Percentiles rank a stretch among this genome's conserved stretches.
phyloP scores from a whole-genome alignment of 64 coral and sea anemone genomes.

The Acropora tenuis region DNA sequence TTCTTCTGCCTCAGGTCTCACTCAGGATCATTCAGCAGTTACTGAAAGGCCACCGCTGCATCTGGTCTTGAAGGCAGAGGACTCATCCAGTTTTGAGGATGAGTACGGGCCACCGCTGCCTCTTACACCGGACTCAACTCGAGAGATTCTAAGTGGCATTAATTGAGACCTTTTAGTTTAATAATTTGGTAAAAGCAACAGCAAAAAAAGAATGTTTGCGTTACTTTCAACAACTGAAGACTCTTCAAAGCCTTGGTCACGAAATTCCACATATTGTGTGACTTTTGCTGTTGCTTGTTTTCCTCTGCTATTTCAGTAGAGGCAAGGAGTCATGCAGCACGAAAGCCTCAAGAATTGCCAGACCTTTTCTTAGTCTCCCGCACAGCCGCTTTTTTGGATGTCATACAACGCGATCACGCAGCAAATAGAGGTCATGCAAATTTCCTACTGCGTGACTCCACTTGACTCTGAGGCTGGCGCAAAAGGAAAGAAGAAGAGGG shows the following conservation, averaged over 20 bases:
- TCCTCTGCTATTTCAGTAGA: no score
- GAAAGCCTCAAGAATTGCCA: no score
- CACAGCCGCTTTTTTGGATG: no score
- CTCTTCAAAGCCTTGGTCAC: neutral
- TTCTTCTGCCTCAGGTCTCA: neutral
- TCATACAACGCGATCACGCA: neutral
- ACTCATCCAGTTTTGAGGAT: slow-evolving; percentile 2
- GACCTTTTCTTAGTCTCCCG: no score
- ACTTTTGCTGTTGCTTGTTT: neutral
- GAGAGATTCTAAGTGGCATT: slow-evolving; percentile 42
- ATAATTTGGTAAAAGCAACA: neutral
- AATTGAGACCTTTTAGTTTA: neutral
- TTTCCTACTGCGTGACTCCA: no score
- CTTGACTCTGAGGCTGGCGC: no score
- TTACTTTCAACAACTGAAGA: no score
- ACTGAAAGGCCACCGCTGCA: neutral
- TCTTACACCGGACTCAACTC: slow-evolving; percentile 31
- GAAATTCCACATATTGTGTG: neutral
- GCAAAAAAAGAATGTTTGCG: no score
- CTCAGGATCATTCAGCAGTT: neutral
- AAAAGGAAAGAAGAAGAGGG: no score
- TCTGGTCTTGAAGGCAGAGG: slow-evolving; percentile 28
- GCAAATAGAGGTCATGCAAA: neutral
- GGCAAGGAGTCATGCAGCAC: no score
- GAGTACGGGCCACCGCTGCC: slow-evolving; percentile 1